Percentiles rank a stretch among this genome's conserved stretches.
Conservation (phyloP, 2,888 invertebrate genomes). For the Nasonovia ribisnigri region DNA sequence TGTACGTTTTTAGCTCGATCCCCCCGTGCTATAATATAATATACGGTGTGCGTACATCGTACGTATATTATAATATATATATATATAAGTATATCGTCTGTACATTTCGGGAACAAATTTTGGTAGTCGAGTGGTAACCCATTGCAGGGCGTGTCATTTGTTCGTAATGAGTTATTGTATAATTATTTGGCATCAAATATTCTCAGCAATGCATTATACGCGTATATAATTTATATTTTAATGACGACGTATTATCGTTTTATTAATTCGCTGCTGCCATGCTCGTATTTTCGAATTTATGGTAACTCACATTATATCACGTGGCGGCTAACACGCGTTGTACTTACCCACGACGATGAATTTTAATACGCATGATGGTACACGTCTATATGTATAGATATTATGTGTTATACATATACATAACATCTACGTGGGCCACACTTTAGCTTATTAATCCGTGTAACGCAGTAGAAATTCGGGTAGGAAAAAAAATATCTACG, state of each 20-base stretch:
- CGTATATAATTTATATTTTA: background rate
- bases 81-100: background rate
- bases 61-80: background rate
- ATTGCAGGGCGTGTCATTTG: constrained; percentile 4
- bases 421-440: background rate
- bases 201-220: background rate
- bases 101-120: constrained; percentile 6
- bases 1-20: background rate
- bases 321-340: background rate
- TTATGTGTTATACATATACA: background rate
- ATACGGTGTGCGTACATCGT: background rate
- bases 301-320: constrained; percentile 28
- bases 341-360: background rate
- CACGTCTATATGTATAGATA: background rate
- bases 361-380: background rate
- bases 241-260: constrained; percentile 1
- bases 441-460: constrained; percentile 27
- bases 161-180: constrained; percentile 12
- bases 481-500: background rate
- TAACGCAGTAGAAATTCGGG: constrained; percentile 11
- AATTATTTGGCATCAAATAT: constrained; percentile 18
- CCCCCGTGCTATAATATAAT: background rate
- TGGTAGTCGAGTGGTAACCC: constrained; percentile 2
- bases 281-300: constrained; percentile 5
- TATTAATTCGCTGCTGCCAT: background rate